Percentiles rank a stretch among this genome's conserved stretches.
Evolutionary conservation across 2,113 vertebrate species (phyloP).

Genomic region (Pterophyllum scalare): DNA sequence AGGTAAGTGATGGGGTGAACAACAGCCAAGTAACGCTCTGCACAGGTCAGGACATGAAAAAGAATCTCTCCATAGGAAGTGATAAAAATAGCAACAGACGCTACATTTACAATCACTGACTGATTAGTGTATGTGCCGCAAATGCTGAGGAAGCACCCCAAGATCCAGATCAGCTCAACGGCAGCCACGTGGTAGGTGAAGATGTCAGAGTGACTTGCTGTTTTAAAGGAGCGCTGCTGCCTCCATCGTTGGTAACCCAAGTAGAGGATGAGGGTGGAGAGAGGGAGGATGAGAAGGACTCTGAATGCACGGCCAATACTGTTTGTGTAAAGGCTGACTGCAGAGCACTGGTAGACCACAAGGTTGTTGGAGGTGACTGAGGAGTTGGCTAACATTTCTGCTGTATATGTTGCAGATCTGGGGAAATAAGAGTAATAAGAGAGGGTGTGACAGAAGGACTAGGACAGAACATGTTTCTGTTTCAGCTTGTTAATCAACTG

Average conservation of each 20-base stretch:
- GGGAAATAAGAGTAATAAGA: background rate
- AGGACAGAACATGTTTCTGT: background rate
- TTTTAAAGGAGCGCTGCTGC: background rate
- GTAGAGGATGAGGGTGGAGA: background rate
- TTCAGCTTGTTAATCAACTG: background rate
- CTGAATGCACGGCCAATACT: accelerated
- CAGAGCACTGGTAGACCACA: background rate
- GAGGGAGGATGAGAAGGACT: background rate
- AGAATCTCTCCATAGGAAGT: accelerated
- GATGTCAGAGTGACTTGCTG: slow-evolving; percentile 14
- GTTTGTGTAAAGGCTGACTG: background rate
- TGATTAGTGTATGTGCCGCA: accelerated
- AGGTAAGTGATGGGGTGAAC: background rate
- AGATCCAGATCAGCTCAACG: background rate
- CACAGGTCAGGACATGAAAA: background rate
- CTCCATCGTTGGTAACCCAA: background rate
- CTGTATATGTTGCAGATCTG: background rate
- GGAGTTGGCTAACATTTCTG: background rate
- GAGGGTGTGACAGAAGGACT: background rate
- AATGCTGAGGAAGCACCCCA: background rate
- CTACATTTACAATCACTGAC: accelerated
- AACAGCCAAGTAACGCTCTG: background rate
- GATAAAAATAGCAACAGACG: accelerated
- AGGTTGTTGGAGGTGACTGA: background rate
- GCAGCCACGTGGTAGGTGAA: background rate